Evolutionary conservation across 1,140 invertebrate species (phyloP).

Genomic region (Diploscapter pachys): DNA sequence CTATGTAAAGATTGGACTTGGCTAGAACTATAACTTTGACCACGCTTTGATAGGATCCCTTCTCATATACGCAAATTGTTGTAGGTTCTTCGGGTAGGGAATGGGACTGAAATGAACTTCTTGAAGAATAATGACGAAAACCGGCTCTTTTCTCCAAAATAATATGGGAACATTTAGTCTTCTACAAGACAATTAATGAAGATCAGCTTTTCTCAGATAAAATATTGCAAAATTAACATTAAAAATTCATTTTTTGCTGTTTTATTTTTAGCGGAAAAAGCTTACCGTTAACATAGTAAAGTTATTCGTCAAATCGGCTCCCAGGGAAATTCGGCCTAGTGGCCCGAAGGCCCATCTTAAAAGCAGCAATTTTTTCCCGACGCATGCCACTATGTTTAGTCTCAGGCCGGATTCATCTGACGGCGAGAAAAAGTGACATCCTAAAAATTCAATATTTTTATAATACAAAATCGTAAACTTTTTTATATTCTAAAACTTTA

Average conservation of each 20-base stretch:
- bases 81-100: constrained; percentile 23
- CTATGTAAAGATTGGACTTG: constrained; percentile 13
- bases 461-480: too few relatives aligned
- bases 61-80: constrained; percentile 29
- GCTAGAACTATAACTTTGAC: constrained; percentile 22
- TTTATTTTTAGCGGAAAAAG: too few relatives aligned
- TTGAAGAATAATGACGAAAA: background rate
- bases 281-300: constrained; percentile 21
- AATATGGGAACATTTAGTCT: too few relatives aligned
- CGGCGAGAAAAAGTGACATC: constrained; percentile 25
- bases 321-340: constrained; percentile 14
- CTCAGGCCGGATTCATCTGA: constrained; percentile 14
- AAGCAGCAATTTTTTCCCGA: constrained; percentile 18
- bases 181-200: too few relatives aligned
- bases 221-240: too few relatives aligned
- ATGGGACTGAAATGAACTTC: constrained; percentile 14
- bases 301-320: constrained; percentile 26
- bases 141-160: too few relatives aligned
- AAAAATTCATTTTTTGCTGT: too few relatives aligned
- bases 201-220: too few relatives aligned
- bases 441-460: too few relatives aligned
- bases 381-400: constrained; percentile 26
- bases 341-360: constrained; percentile 29
- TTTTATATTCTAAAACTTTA: too few relatives aligned
- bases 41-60: constrained; percentile 16